These are phyloP conservation scores for Drosophila subpulchrella DNA, from an alignment of 1,140 invertebrate species.

Conservation along the genomic window DNA sequence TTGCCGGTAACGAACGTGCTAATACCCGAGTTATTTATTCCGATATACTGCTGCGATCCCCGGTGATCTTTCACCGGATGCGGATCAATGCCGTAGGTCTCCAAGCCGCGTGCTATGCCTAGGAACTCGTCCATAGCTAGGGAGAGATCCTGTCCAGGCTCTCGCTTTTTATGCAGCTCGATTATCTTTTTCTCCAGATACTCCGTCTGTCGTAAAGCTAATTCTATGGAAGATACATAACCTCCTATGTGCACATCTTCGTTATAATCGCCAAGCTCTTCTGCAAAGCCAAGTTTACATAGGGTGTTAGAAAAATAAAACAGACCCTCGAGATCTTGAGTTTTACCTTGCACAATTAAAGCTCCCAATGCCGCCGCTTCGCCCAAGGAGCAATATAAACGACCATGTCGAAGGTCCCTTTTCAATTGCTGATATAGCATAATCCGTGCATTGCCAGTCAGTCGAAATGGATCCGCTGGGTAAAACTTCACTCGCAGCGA, in stretches of 20 bases:
- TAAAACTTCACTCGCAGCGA: conserved; percentile 98
- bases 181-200: conserved; percentile 95
- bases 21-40: conserved; percentile 97
- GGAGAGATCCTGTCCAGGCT: conserved; percentile 67
- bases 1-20: conserved; percentile 97
- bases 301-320: neutral
- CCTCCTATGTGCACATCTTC: conserved; percentile 94
- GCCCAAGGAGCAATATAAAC: conserved; percentile 94
- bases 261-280: conserved; percentile 97
- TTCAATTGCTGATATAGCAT: conserved; percentile 95
- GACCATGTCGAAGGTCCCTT: conserved; percentile 96
- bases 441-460: conserved; percentile 76
- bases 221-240: conserved; percentile 96
- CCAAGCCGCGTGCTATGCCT: conserved; percentile 90
- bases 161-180: conserved; percentile 93
- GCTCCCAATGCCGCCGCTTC: conserved; percentile 96
- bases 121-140: conserved; percentile 80
- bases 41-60: conserved; percentile 94
- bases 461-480: conserved; percentile 93
- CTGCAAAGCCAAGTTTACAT: conserved; percentile 85
- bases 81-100: conserved; percentile 98
- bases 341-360: conserved; percentile 95
- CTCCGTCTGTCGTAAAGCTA: conserved; percentile 96
- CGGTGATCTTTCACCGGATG: conserved; percentile 95
- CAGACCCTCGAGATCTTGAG: neutral